These are phyloP conservation scores for Pararge aegeria DNA, from an alignment of 1,140 invertebrate species.

Conservation along the genomic window DNA sequence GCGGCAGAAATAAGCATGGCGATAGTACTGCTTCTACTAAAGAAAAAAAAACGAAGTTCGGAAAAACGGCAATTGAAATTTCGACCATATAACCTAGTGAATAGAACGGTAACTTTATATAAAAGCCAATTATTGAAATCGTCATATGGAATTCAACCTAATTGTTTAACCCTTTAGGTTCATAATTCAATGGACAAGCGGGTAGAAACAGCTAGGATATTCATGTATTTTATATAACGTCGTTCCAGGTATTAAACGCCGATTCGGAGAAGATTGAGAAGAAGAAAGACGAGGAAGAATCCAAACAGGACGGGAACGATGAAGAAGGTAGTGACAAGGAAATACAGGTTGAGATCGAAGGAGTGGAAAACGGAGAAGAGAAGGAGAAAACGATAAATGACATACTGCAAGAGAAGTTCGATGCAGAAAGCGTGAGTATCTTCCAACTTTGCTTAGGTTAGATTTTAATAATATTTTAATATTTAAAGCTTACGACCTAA, in stretches of 20 bases:
- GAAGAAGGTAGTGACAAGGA: conserved; percentile 47
- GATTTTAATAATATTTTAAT: neutral
- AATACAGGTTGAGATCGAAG: conserved; percentile 54
- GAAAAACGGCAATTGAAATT: too few species aligned
- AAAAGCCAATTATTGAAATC: too few species aligned
- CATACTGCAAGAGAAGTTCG: conserved; percentile 75
- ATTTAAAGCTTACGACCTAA: neutral
- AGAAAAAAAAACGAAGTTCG: too few species aligned
- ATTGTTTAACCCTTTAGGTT: too few species aligned
- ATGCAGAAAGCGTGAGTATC: conserved; percentile 56
- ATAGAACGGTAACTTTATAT: too few species aligned
- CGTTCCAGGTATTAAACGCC: conserved; percentile 49
- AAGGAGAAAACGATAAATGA: conserved; percentile 76
- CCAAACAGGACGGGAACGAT: conserved; percentile 34
- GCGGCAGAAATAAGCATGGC: too few species aligned
- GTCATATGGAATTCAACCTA: too few species aligned
- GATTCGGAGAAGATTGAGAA: conserved; percentile 49
- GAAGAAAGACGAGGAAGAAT: conserved; percentile 50
- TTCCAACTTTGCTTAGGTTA: neutral
- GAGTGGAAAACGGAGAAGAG: conserved; percentile 48
- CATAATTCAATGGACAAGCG: too few species aligned
- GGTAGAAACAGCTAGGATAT: too few species aligned
- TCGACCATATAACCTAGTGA: too few species aligned
- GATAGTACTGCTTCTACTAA: too few species aligned
- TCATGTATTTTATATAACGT: neutral